Evolutionary conservation across 2,797 vertebrate species (phyloP).

Genomic region (Gastrophryne carolinensis): DNA sequence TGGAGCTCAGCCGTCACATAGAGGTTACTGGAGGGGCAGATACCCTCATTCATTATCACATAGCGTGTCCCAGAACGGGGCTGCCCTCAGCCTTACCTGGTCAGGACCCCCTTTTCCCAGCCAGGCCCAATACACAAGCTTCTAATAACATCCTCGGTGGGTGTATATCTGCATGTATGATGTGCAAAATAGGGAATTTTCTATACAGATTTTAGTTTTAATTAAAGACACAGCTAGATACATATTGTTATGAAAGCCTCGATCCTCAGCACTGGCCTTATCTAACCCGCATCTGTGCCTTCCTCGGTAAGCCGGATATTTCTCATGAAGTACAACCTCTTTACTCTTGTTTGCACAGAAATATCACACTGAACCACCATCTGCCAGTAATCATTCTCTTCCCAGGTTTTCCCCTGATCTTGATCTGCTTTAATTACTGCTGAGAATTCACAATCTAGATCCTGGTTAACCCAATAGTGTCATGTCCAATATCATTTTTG

Average conservation of each 20-base stretch:
- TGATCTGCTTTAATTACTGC: neutral
- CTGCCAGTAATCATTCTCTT: constrained; percentile 3
- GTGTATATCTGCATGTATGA: too few species aligned
- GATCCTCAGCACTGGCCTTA: neutral
- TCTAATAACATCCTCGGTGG: too few species aligned
- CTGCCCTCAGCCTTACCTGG: too few species aligned
- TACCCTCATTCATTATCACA: too few species aligned
- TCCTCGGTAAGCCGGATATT: neutral
- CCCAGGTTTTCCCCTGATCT: neutral
- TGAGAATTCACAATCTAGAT: neutral
- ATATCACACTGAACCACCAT: constrained; percentile 9
- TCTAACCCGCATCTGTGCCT: neutral
- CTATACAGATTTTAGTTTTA: neutral
- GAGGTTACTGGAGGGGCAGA: too few species aligned
- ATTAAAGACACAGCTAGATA: neutral
- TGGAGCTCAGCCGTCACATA: too few species aligned
- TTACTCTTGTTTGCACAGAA: neutral
- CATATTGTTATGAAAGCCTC: neutral
- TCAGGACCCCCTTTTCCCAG: too few species aligned
- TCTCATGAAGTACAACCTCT: neutral
- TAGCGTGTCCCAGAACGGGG: too few species aligned
- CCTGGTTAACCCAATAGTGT: too few species aligned
- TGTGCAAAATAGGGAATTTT: neutral
- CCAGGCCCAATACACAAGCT: too few species aligned
- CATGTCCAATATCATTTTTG: too few species aligned